These are phyloP conservation scores for Drosophila arawakana DNA, from an alignment of 1,140 invertebrate genomes.

Conservation along the genomic window DNA sequence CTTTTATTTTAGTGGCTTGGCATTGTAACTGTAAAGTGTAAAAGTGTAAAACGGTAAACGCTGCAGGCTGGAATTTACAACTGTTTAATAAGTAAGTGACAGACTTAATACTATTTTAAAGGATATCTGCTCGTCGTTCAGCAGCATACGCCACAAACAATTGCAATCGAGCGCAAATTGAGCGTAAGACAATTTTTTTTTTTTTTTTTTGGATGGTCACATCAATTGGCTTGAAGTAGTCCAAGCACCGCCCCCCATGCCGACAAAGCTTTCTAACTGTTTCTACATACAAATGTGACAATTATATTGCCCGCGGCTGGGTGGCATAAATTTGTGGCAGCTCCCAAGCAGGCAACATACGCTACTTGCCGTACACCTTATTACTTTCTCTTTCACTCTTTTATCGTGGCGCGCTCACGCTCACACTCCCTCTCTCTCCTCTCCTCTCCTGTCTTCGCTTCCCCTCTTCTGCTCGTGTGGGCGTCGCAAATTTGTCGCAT, in stretches of 20 bases:
- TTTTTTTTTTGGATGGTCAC: constrained; percentile 14
- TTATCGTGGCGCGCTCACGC: too few species aligned
- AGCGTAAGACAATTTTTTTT: constrained; percentile 59
- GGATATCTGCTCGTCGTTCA: not conserved
- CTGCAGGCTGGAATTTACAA: too few species aligned
- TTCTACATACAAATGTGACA: constrained; percentile 68
- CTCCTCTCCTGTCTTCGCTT: too few species aligned
- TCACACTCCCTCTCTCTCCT: not conserved
- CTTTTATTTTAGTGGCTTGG: too few species aligned
- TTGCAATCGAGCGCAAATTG: constrained; percentile 55
- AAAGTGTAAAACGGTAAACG: too few species aligned
- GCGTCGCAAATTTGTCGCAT: constrained; percentile 78
- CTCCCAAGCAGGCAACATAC: constrained; percentile 28
- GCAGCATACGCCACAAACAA: not conserved
- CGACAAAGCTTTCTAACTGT: constrained; percentile 9
- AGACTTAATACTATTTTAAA: not conserved
- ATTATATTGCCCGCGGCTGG: constrained; percentile 70
- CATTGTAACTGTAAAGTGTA: too few species aligned
- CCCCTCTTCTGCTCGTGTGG: constrained; percentile 19
- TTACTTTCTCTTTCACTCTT: too few species aligned
- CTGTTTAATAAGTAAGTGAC: too few species aligned
- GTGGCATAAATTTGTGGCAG: constrained; percentile 48
- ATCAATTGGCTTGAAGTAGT: constrained; percentile 37
- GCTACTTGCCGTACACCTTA: not conserved
- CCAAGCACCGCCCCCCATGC: not conserved